Base-by-base conservation (phyloP, 2,797 vertebrate species). In the Eleutherodactylus coqui region DNA sequence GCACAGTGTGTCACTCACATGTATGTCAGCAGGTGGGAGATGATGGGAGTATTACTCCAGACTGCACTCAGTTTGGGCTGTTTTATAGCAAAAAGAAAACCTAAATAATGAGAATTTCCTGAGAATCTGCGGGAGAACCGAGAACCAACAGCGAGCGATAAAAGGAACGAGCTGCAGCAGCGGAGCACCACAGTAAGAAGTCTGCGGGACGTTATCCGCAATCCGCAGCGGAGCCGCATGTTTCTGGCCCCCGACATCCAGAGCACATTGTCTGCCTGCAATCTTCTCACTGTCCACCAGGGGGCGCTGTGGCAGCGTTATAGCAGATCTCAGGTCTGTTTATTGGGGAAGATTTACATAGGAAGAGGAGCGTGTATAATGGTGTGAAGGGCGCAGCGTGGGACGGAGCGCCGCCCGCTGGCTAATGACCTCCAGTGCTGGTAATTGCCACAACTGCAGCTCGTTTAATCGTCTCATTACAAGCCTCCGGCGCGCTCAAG, bases 231-330 rank as follows among this genome's bases (percentile, higher is more conserved):
- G n/a, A 19, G 21, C 51, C 19, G 21, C 17, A 4, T 21, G 21
- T 45, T 45, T 10, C 43, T 13, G 5, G 43, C 43, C 43, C n/a
- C 51, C 51, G 11, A 6, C 51, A 55, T 55, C 51, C 51, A 3
- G 5, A 6, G 11, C 5, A 2, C 24, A 27, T 4, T 27, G 3
- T 24, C 9, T 51, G 5, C 16, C 3, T 41, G 72, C n/a, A 45
- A 0, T 41, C 2, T 43, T 1, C 1, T 8, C 14, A 53, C 10
- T 69, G 41, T 32, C 34, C 79, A 82, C 13, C n/a, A 36, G 85
- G 85, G 72, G 79, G 53, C 72, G 16, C 85, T 86, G 78, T 76
- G 55, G 69, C n/a, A n/a, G n/a, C n/a, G n/a, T n/a, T n/a, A n/a
- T n/a, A n/a, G n/a, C n/a, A n/a, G n/a, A n/a, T 17, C 27, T 41